Conservation (phyloP, 2,113 vertebrate genomes). For the Phrynosoma platyrhinos region DNA sequence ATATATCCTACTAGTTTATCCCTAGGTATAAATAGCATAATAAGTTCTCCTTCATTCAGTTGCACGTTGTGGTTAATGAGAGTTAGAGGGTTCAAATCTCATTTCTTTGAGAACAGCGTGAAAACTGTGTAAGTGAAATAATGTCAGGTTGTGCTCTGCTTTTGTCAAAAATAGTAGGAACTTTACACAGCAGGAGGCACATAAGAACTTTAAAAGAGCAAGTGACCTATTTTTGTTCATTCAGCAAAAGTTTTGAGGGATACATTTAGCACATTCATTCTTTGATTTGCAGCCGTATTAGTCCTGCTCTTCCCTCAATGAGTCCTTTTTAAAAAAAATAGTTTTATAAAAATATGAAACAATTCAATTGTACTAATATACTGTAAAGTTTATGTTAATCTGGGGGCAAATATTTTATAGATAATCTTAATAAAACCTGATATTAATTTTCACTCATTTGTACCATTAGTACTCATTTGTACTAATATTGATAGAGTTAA, state of each 20-base stretch:
- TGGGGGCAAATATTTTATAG: slow-evolving; percentile 37
- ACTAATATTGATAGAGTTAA: slow-evolving; percentile 9
- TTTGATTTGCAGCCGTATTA: slow-evolving; percentile 41
- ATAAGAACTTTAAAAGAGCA: background rate
- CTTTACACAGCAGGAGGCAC: background rate
- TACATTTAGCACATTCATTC: background rate
- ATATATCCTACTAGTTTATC: background rate
- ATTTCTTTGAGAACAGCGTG: background rate
- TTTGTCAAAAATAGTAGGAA: slow-evolving; percentile 34
- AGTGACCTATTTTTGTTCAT: slow-evolving; percentile 3
- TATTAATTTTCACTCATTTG: slow-evolving; percentile 19
- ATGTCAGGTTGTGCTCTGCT: slow-evolving; percentile 49
- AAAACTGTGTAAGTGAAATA: slow-evolving; percentile 7
- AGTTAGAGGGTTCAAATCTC: slow-evolving; percentile 17
- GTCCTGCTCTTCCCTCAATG: slow-evolving; percentile 20
- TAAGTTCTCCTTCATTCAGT: slow-evolving; percentile 6
- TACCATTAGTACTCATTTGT: too few relatives aligned
- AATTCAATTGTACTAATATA: slow-evolving; percentile 20
- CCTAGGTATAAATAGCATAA: background rate
- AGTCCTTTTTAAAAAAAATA: background rate
- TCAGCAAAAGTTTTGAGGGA: slow-evolving; percentile 10
- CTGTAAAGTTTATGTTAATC: slow-evolving; percentile 24
- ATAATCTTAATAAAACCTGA: slow-evolving; percentile 7
- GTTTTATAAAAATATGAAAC: slow-evolving; percentile 5
- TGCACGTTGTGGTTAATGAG: background rate